phyloP scores from a whole-genome alignment of 2,113 vertebrate genomes.

The Polyodon spathula region DNA sequence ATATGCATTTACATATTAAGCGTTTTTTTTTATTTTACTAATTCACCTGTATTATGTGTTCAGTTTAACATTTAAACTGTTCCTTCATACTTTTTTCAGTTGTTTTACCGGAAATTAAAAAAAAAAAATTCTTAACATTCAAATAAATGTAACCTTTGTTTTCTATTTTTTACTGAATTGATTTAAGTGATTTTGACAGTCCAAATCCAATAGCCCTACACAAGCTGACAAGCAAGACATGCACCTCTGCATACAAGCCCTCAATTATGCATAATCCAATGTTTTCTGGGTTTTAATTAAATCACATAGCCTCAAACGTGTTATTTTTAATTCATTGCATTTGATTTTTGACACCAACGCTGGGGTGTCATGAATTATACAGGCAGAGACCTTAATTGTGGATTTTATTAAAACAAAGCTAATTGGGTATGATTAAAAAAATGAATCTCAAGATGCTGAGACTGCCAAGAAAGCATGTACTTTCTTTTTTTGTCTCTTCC shows the following conservation, averaged over 20 bases:
- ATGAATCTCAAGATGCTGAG: slow-evolving; percentile 24
- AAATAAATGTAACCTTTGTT: slow-evolving; percentile 77
- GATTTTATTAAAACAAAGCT: slow-evolving; percentile 94
- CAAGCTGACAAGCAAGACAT: slow-evolving; percentile 83
- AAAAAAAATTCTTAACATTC: no score
- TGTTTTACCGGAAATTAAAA: no score
- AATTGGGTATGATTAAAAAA: slow-evolving; percentile 88
- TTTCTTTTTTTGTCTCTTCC: slow-evolving; percentile 19
- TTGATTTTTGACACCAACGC: slow-evolving; percentile 93
- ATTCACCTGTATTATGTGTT: no score
- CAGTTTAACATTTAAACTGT: no score
- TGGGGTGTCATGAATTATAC: slow-evolving; percentile 91
- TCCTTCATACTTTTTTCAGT: no score
- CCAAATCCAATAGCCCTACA: slow-evolving; percentile 78
- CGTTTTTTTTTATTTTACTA: no score
- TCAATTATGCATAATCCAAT: slow-evolving; percentile 95
- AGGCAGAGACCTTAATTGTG: slow-evolving; percentile 81
- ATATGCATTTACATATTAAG: no score
- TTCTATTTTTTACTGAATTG: slow-evolving; percentile 73
- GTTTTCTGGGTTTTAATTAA: slow-evolving; percentile 96
- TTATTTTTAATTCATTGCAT: slow-evolving; percentile 99
- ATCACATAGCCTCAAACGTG: slow-evolving; percentile 96
- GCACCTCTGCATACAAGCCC: slow-evolving; percentile 73
- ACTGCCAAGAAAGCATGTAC: slow-evolving; percentile 36
- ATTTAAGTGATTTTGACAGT: slow-evolving; percentile 85